Evolutionary conservation across 2,797 vertebrate species (phyloP), one percentile per base, ranked within the genome.

Genomic region (Paramormyrops hopkinsi): DNA sequence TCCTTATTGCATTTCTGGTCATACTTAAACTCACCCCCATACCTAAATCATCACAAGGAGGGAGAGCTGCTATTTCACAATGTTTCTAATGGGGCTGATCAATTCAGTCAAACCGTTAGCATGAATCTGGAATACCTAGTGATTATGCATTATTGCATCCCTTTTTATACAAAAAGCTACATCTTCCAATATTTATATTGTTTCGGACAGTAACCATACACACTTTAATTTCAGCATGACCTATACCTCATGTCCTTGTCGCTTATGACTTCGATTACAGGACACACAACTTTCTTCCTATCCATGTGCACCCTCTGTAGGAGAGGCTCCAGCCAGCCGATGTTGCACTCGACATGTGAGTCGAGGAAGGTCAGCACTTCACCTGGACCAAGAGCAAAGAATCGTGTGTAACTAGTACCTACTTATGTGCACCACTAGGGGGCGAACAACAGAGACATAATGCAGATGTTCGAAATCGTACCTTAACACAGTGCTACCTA

Each of bases 321-420:
- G 89, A 99, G 97, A 0, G 99, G 98, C 94, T 99, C 98, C 94
- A 99, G 93, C 99, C 99, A 99, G 2, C 99, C 99, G 90, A 99
- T 95, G 0, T 99, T 99, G 91, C 99, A 99, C 92, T 99, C 99
- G 76, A 99, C 89, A 0, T 99, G 99, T 0, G 99, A 99, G 93
- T 99, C 99, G 44, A 99, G 95, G 94, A 99, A 99, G 0, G 98
- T 99, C 89, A 99, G 94, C 2, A 99, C 97, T 0, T 97, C 93
- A 0, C 98, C 99, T 99, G 92, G 0, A 54, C 46, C 69, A 59
- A 29, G 1, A n/a, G 44, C 29, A 73, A 73, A 50, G 19, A 90
- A 25, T 87, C 73, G 76, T 92, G 92, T 92, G 90, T 92, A 89
- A 89, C 90, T 88, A 88, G 54, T 92, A 8, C 3, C 50, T 44